phyloP scores from a whole-genome alignment of 2,113 vertebrate genomes.

The Tretioscincus oriximinensis region DNA sequence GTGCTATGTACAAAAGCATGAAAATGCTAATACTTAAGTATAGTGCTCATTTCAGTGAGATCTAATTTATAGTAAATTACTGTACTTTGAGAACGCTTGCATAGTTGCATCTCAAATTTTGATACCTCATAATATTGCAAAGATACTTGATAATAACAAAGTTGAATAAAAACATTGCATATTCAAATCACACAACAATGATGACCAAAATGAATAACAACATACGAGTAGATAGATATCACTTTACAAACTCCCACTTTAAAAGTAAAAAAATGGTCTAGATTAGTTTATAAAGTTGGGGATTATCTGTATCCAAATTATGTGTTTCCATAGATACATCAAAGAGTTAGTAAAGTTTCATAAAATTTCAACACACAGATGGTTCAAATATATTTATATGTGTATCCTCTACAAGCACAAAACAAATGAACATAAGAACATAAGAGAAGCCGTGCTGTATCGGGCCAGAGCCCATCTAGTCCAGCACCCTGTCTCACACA shows the following conservation, averaged over 20 bases:
- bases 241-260: neutral
- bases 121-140: neutral
- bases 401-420: neutral
- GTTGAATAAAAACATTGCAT: no score
- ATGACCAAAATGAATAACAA: neutral
- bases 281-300: no score
- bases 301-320: no score
- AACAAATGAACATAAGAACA: neutral
- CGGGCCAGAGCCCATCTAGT: no score
- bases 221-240: neutral
- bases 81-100: neutral
- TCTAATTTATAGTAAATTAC: neutral
- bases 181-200: neutral
- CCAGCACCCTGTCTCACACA: no score
- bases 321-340: no score
- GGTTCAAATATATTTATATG: no score
- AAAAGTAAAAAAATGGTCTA: no score
- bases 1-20: neutral
- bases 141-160: neutral
- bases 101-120: neutral
- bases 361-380: neutral
- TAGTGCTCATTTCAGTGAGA: neutral
- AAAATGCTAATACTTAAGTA: neutral
- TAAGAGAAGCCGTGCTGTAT: no score
- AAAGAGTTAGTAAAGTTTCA: no score